A percentile compares a stretch with the other conserved stretches of the same genome.
Conservation (phyloP, 2,888 invertebrate species). For the Leptopilina syphax region DNA sequence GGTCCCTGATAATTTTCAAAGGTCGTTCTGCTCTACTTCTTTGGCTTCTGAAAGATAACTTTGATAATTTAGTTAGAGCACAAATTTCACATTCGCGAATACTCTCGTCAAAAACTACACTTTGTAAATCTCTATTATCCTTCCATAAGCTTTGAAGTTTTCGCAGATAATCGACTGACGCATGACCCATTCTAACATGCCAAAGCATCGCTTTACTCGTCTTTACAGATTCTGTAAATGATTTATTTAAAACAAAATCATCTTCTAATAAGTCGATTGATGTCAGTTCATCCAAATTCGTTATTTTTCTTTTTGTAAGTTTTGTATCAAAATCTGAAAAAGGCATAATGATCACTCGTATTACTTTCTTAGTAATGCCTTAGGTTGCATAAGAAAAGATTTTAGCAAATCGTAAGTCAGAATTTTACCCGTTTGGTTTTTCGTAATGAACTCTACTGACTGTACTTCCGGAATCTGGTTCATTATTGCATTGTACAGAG, state of each 20-base stretch:
- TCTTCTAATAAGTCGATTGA: not conserved
- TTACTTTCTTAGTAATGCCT: not conserved
- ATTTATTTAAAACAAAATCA: constrained; percentile 7
- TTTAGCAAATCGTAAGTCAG: constrained; percentile 47
- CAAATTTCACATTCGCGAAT: constrained; percentile 5
- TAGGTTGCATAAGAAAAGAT: constrained; percentile 6
- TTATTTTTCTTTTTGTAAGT: constrained; percentile 18
- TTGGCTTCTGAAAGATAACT: not conserved
- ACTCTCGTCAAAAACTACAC: constrained; percentile 3
- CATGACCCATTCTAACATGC: constrained; percentile 46
- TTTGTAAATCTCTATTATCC: constrained; percentile 17
- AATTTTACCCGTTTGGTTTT: constrained; percentile 40
- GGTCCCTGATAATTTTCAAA: constrained; percentile 54
- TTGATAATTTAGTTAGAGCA: not conserved
- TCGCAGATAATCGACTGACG: constrained; percentile 49
- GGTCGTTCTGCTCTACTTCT: constrained; percentile 11
- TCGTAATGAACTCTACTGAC: constrained; percentile 3
- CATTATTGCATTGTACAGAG: constrained; percentile 44
- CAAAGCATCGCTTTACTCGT: constrained; percentile 40
- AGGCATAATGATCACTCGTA: not conserved
- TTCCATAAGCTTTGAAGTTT: constrained; percentile 41
- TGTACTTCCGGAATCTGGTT: not conserved
- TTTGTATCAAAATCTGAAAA: constrained; percentile 1
- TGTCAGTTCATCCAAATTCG: constrained; percentile 13
- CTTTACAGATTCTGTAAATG: not conserved